phyloP scores from a whole-genome alignment of 1,140 invertebrate genomes.

The Nylanderia fulva region DNA sequence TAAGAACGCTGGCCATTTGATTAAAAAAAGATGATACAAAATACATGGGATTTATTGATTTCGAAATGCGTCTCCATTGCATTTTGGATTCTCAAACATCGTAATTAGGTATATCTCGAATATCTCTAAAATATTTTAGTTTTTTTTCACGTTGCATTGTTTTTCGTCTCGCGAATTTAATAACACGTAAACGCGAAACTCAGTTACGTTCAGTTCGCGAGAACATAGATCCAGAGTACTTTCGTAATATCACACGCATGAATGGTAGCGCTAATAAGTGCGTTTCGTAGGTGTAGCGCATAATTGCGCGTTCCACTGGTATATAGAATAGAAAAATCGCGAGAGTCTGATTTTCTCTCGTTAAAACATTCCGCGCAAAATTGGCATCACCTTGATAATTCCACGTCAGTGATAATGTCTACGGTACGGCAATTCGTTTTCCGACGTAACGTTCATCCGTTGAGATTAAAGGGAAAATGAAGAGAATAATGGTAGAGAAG shows the following conservation, averaged over 20 bases:
- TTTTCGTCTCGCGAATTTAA: neutral
- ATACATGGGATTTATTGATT: no score
- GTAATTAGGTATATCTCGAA: conserved; percentile 4
- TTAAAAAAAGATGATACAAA: no score
- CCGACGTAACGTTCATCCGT: neutral
- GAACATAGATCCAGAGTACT: neutral
- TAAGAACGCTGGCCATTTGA: no score
- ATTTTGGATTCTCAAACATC: no score
- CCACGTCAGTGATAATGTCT: neutral
- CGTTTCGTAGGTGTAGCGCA: neutral
- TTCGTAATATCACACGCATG: conserved; percentile 25
- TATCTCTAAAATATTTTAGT: neutral
- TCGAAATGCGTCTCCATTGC: no score
- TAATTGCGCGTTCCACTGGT: conserved; percentile 8
- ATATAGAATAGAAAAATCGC: neutral
- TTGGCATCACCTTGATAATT: neutral
- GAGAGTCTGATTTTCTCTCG: conserved; percentile 10
- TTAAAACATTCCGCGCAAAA: neutral
- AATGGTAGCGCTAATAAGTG: conserved; percentile 40
- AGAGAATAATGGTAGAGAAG: neutral
- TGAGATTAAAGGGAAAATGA: neutral
- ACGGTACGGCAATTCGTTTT: neutral
- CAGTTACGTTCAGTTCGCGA: conserved; percentile 3
- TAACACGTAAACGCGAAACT: neutral
- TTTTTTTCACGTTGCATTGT: neutral